phyloP scores from a whole-genome alignment of 2,888 invertebrate species.

The Romanomermis culicivorax region DNA sequence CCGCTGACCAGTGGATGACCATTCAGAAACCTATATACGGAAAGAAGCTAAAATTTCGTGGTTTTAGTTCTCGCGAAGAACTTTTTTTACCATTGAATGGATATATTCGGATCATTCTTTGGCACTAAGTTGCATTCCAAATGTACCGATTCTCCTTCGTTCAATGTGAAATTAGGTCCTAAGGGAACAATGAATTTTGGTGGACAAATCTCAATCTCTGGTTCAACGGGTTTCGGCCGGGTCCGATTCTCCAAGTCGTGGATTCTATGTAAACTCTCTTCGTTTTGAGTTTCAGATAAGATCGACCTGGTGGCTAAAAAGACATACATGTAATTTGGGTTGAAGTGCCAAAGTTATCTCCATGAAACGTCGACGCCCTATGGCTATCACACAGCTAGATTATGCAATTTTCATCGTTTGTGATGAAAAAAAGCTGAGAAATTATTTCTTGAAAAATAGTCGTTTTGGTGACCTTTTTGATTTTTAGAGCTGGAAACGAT shows the following conservation, averaged over 20 bases:
- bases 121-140: constrained; percentile 89
- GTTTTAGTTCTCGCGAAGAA: no score
- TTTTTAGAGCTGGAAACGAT: no score
- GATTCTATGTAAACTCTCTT: constrained; percentile 27
- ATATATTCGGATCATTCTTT: constrained; percentile 64
- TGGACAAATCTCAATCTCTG: constrained; percentile 18
- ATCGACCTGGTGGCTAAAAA: constrained; percentile 32
- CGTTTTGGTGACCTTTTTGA: no score
- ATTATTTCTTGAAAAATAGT: no score
- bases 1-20: constrained; percentile 45
- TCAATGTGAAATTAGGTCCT: constrained; percentile 52
- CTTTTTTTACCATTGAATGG: constrained; percentile 65
- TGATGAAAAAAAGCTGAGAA: no score
- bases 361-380: no score
- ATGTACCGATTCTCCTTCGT: constrained; percentile 67
- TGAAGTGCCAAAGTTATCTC: no score
- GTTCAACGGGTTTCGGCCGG: constrained; percentile 17
- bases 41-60: no score
- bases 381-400: no score
- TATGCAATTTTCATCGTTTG: no score
- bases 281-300: constrained; percentile 57
- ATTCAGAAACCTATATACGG: constrained; percentile 87
- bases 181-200: constrained; percentile 21
- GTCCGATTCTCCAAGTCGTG: constrained; percentile 32
- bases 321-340: no score